Base-by-base conservation (phyloP, 2,113 vertebrate species). In the Capricornis sumatraensis region DNA sequence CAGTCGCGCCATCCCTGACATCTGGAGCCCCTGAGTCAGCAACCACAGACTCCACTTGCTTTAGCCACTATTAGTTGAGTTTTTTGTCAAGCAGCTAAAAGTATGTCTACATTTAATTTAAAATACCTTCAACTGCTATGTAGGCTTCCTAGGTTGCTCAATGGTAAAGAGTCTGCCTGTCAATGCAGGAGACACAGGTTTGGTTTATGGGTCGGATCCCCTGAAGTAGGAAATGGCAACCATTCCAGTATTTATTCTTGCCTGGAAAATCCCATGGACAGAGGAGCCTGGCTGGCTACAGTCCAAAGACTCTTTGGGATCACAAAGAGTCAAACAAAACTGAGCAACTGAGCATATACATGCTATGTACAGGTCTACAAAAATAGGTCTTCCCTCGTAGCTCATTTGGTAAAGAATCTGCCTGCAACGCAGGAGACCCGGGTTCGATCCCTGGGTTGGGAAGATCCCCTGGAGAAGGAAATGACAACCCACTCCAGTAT, bases 101-200 rank as follows among this genome's bases (percentile, higher is more conserved):
- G 64, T 45, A 40, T n/a, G n/a, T 12, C 71, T 36, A 36, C 4
- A 64, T 76, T 97, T 92, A 85, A 93, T 84, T 86, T 71, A 89
- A n/a, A 19, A 85, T 27, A 62, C 6, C 55, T 89, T 43, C 62
- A 95, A 19, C 30, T 52, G 4, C 30, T 76, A 8, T n/a, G 50
- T 87, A 57, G 52, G 71, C 5, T 74, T 74, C 71, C 21, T 14
- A 74, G 71, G 21, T 40, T 40, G 71, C 36, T 40, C 36, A 76
- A 25, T 43, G 71, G 23, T 76, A 43, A 76, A 40, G 67, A 74
- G 40, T 40, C 67, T 40, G 36, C 67, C 19, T 40, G 67, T 40
- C 67, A 40, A 40, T 74, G 21, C 67, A 25, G 67, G 67, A 40
- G 10, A 25, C 1, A 5, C 11, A 76, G 71, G 71, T 43, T 74